Conservation (phyloP, 2,113 vertebrate genomes). For the Dipodomys stephensi region DNA sequence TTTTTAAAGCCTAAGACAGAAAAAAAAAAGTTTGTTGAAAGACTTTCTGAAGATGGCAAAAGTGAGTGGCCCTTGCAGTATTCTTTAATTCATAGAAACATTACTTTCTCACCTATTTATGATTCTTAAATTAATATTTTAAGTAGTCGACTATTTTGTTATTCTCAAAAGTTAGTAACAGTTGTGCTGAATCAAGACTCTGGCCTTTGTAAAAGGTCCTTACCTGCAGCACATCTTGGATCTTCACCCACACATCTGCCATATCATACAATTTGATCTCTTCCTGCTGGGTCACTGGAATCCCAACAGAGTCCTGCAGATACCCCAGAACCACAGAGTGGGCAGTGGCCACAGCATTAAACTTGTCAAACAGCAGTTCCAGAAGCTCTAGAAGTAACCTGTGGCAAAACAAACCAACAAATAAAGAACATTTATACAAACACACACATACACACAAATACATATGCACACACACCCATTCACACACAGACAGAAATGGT, state of each 20-base stretch:
- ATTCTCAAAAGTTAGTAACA: not conserved
- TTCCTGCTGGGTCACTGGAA: constrained; percentile 87
- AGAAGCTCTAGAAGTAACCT: constrained; percentile 97
- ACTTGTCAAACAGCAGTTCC: constrained; percentile 97
- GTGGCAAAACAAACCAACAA: not conserved
- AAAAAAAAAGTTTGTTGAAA: not conserved
- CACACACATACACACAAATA: constrained; percentile 34
- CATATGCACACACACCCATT: not conserved
- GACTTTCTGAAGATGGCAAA: not conserved
- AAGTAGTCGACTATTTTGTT: rapidly evolving
- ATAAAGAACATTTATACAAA: constrained; percentile 28
- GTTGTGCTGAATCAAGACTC: rapidly evolving
- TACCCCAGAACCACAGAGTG: constrained; percentile 94
- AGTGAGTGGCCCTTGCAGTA: not conserved
- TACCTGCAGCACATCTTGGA: constrained; percentile 98
- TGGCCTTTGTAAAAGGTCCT: constrained; percentile 3
- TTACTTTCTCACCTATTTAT: not conserved
- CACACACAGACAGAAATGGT: constrained; percentile 34
- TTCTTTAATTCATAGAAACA: not conserved
- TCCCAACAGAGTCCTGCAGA: constrained; percentile 91
- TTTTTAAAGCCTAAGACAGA: not conserved
- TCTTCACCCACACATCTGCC: constrained; percentile 98
- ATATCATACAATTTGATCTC: constrained; percentile 98
- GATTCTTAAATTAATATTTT: not conserved
- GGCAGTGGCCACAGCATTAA: constrained; percentile 95